Evolutionary conservation across 2,888 invertebrate genomes (phyloP), one percentile per base, ranked within the genome.

Genomic region (Dilophus febrilis): DNA sequence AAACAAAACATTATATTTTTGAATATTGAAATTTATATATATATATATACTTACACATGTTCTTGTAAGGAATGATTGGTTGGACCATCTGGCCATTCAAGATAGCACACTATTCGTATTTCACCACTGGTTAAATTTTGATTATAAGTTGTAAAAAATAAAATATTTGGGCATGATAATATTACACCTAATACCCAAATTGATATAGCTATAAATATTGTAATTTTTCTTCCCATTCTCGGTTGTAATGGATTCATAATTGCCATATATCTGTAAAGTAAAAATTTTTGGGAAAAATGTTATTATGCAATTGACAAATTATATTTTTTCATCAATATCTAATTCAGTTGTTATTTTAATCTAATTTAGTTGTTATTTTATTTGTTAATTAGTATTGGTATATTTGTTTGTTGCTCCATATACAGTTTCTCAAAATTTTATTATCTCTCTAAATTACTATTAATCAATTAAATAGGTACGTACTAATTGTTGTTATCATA

Each of bases 211-310:
- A 90, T 78, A 50, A 77, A 77, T 40, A 92, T 67, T 1, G 92
- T 91, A 12, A 79, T 75, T 19, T 79, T 69, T 53, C 81, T 78
- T 19, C 91, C 86, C 71, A 92, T 80, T 40, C 92, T 70, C 2
- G 90, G 92, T 45, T 78, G 73, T 44, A 94, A 65, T 0, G 94
- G 94, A 53, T 88, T 86, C 73, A 94, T 87, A 51, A 94, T 94
- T 39, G 92, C 94, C 64, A 88, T 83, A 59, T 92, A 94, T 57
- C 94, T 94, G 69, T 3, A 64, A 58, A 42, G 37, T 49, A 44
- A 51, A 33, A n/a, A n/a, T n/a, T n/a, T n/a, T n/a, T n/a, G 46
- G 41, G 33, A 38, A 42, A 16, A 40, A 39, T 28, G 8, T 28
- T 28, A 10, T 28, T 28, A 8, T 11, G 11, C 8, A 28, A 10